Percentiles rank a stretch among this genome's conserved stretches.
Conservation (phyloP, 2,888 invertebrate genomes). For the Drosophila nr. perissopoda region DNA sequence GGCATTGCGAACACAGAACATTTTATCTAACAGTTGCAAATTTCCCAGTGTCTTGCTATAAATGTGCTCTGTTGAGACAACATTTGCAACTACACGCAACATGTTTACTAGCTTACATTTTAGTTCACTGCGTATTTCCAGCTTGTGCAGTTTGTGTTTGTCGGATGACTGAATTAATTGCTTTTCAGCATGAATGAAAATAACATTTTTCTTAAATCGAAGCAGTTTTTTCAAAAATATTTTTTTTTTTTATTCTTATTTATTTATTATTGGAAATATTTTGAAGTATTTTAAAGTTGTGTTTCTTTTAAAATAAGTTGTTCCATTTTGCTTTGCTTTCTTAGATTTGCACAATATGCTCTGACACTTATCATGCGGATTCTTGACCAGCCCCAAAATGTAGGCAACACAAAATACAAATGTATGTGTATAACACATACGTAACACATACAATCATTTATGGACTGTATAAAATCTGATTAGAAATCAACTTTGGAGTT, state of each 20-base stretch:
- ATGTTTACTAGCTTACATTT: background rate
- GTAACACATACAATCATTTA: background rate
- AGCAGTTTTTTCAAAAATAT: background rate
- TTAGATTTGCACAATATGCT: background rate
- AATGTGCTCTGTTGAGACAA: background rate
- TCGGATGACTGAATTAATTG: background rate
- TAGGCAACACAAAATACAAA: slow-evolving; percentile 16
- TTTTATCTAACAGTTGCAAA: slow-evolving; percentile 6
- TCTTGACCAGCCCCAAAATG: slow-evolving; percentile 11
- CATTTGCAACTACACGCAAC: background rate
- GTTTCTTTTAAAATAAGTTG: background rate
- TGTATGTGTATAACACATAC: background rate
- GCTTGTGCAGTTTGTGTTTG: background rate
- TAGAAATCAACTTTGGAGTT: background rate
- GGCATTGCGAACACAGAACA: background rate
- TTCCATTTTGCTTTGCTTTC: background rate
- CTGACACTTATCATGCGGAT: background rate
- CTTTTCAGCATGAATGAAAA: background rate
- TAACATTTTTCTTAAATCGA: background rate
- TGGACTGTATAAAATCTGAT: background rate
- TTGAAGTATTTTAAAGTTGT: background rate
- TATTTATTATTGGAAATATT: background rate
- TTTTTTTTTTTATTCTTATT: background rate
- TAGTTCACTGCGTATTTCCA: background rate
- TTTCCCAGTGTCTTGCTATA: slow-evolving; percentile 15